Conservation (phyloP, 2,888 invertebrate genomes). For the Drosophila infuscata region DNA sequence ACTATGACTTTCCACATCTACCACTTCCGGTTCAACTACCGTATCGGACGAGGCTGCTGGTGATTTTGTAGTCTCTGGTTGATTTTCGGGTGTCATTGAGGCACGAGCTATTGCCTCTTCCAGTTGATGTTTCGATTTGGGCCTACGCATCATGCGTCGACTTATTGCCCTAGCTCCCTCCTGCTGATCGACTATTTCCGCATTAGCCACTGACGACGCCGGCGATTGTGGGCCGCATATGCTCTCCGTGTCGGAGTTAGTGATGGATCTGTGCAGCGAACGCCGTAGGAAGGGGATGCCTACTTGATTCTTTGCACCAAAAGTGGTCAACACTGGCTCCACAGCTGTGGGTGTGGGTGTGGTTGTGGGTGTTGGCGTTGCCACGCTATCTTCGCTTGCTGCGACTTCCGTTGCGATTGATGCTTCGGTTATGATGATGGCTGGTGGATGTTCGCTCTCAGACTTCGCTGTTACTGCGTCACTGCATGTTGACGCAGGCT, state of each 20-base stretch:
- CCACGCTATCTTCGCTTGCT: not conserved
- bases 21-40: slow-evolving; percentile 2
- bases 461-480: slow-evolving; percentile 7
- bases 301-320: slow-evolving; percentile 50
- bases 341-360: not conserved
- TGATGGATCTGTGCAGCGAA: slow-evolving; percentile 58
- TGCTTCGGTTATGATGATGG: not conserved
- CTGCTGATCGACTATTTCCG: slow-evolving; percentile 8
- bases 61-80: not conserved
- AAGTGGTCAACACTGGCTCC: slow-evolving; percentile 63
- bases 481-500: not conserved
- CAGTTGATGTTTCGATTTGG: slow-evolving; percentile 33
- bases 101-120: slow-evolving; percentile 37
- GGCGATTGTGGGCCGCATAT: slow-evolving; percentile 27
- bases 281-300: slow-evolving; percentile 65
- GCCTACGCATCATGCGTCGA: slow-evolving; percentile 34
- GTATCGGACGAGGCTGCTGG: not conserved
- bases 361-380: not conserved
- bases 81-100: slow-evolving; percentile 47
- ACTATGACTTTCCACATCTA: not conserved
- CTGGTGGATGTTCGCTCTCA: slow-evolving; percentile 8
- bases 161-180: slow-evolving; percentile 35
- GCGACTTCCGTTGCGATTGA: not conserved
- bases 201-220: slow-evolving; percentile 3
- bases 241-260: slow-evolving; percentile 75